Evolutionary conservation across 2,113 vertebrate genomes (phyloP), one percentile per base, ranked within the genome.

Genomic region (Carassius gibelio): DNA sequence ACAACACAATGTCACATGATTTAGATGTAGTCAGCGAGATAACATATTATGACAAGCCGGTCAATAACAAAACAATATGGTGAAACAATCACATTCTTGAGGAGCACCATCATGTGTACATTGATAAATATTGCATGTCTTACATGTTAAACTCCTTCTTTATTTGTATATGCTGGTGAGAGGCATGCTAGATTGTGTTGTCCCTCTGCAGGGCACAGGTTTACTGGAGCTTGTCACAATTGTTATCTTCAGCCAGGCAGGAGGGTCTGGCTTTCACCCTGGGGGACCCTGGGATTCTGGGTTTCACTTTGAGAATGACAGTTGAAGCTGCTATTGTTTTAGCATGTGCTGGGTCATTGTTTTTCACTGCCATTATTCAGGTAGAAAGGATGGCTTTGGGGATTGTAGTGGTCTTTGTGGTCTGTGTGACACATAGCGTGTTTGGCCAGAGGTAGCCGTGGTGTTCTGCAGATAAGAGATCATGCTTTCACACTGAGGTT

Each of bases 171-270:
- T 86, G 71, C 9, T 50, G 69, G 75, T 76, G 48, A 55, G 48
- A 81, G 62, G 15, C 61, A 15, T 77, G 82, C n/a, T 21, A 21
- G 57, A 76, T 80, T 79, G 83, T n/a, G 21, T 30, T 14, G 55
- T 76, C n/a, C 66, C 4, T 84, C 30, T 68, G 19, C 19, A 38
- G 74, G 76, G 72, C 26, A 64, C 62, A 38, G 75, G 83, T 68
- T 82, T 83, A 82, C 30, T 62, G 77, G 76, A 74, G 30, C 84
- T 88, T 85, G 80, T 85, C 79, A 42, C 85, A 23, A 10, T 34
- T 75, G 74, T 89, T 89, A 87, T 87, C 85, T 87, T 36, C 13
- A 34, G 74, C 64, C 42, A 52, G 75, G 48, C 85, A 86, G 88
- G 68, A 84, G 52, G 42, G 30, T 74, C 48, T 76, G 45, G 68